Percentiles rank a stretch among this genome's conserved stretches.
Evolutionary conservation across 2,888 invertebrate genomes (phyloP).

Genomic region (Hipparchia semele): DNA sequence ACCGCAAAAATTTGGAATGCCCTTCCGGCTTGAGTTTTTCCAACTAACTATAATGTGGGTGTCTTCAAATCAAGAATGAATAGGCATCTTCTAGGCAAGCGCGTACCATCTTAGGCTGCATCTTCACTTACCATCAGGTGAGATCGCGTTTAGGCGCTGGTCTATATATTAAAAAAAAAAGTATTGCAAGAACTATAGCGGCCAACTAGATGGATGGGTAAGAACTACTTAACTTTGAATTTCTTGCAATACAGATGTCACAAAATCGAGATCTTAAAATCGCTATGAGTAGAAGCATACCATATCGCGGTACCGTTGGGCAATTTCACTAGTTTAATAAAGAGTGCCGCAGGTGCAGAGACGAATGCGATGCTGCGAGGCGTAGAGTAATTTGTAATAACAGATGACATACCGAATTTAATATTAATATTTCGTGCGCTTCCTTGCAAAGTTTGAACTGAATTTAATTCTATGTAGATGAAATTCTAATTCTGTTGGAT

Average conservation of each 20-base stretch:
- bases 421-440: conserved; percentile 16
- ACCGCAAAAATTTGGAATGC: no score
- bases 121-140: no score
- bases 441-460: conserved; percentile 7
- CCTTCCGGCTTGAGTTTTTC: no score
- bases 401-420: conserved; percentile 23
- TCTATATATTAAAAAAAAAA: no score
- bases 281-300: conserved; percentile 22
- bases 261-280: background rate
- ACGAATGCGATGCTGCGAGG: conserved; percentile 32
- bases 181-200: no score
- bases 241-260: background rate
- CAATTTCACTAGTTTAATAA: conserved; percentile 42
- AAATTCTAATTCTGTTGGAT: conserved; percentile 2
- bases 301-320: conserved; percentile 19
- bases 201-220: no score
- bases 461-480: conserved; percentile 11
- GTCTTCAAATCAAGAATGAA: no score
- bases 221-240: no score
- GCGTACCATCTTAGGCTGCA: no score
- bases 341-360: conserved; percentile 40
- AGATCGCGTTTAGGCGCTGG: no score
- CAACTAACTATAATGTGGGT: no score
- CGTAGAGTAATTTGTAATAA: conserved; percentile 20
- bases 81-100: no score